Evolutionary conservation across 2,113 vertebrate species (phyloP), one percentile per base, ranked within the genome.

Genomic region (Notarius quadriscutis): DNA sequence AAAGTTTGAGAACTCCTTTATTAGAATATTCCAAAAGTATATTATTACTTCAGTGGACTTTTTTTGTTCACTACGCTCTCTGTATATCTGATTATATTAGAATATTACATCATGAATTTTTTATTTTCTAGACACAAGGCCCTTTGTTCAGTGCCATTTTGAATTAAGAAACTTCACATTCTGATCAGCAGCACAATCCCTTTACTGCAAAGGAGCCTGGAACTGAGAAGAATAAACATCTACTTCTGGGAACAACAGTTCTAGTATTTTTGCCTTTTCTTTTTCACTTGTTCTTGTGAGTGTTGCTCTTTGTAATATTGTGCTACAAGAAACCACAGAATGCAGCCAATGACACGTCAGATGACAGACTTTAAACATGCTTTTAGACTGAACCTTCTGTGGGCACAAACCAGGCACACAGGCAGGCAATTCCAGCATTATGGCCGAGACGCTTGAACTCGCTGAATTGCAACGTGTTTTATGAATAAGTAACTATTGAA

Each of bases 271-370:
- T 84, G 82, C 50, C 25, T 53, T 41, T 72, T 34, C 53, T 34
- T 58, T 51, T 27, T 51, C 12, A 11, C 58, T 71, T 7, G n/a
- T 27, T 71, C 48, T 84, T 22, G 18, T 41, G 50, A 58, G 51
- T 72, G 27, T 41, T 34, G 53, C 30, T 48, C 79, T 84, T 84
- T 72, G 25, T 72, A 84, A 72, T 27, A 57, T 84, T 55, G n/a
- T 51, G 74, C n/a, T 57, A 27, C 48, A 12, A 79, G 53, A 85
- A 77, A 85, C 55, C 74, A 55, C 62, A 48, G 71, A 69, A 58
- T 81, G 63, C 63, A 71, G 63, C 67, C 27, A 81, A 22, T 48
- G 57, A 86, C 62, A 69, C 18, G 60, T 79, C 74, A 85, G 72
- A 50, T 58, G 20, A 7, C 58, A 79, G 72, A 85, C 41, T 50